A percentile compares a stretch with the other conserved stretches of the same genome.
Conservation (phyloP, 2,113 vertebrate species). For the Sphyrna mokarran region DNA sequence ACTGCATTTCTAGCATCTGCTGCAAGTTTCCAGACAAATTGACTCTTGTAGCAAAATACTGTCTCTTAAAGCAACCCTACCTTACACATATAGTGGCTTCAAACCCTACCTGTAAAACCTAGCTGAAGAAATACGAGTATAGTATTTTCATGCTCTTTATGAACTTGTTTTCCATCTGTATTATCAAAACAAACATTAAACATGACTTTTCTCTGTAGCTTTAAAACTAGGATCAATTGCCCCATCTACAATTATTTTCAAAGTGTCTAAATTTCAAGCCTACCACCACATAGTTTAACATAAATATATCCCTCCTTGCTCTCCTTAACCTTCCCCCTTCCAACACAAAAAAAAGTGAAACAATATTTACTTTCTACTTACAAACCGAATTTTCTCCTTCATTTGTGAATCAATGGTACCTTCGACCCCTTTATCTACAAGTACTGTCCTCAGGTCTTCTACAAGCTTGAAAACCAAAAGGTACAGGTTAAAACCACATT, state of each 20-base stretch:
- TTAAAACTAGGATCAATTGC: background rate
- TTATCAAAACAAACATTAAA: background rate
- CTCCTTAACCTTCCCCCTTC: too few species aligned
- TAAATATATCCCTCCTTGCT: background rate
- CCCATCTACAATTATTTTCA: background rate
- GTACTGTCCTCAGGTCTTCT: constrained; percentile 59
- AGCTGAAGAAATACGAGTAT: background rate
- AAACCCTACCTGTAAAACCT: background rate
- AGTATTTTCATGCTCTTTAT: background rate
- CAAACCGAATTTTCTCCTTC: constrained; percentile 68
- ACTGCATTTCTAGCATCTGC: too few species aligned
- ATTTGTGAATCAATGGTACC: constrained; percentile 64
- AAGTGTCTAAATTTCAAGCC: background rate
- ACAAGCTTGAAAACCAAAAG: constrained; percentile 59
- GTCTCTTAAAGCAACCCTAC: too few species aligned
- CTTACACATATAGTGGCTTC: too few species aligned
- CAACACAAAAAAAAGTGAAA: background rate
- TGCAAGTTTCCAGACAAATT: too few species aligned
- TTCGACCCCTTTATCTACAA: constrained; percentile 66
- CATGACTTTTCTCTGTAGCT: background rate
- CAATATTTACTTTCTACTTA: constrained; percentile 46
- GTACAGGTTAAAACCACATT: background rate
- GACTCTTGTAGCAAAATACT: too few species aligned
- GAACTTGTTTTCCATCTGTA: background rate
- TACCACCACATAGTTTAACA: background rate